A percentile compares a stretch with the other conserved stretches of the same genome.
These are phyloP conservation scores for Drosophila sechellia DNA, from an alignment of 1,140 invertebrate genomes.

Conservation along the genomic window DNA sequence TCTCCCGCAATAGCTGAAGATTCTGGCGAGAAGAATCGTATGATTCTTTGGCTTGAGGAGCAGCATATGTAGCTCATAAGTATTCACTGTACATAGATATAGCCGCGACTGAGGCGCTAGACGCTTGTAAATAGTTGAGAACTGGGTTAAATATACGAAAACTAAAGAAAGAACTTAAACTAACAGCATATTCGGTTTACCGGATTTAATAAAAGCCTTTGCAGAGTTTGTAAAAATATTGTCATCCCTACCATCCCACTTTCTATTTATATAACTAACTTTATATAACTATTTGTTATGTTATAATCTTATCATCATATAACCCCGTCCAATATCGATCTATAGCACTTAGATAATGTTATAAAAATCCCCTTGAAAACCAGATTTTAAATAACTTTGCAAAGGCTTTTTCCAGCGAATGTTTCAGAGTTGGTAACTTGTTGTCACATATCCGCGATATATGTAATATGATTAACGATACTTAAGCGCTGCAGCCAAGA, in stretches of 20 bases:
- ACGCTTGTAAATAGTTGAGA: slow-evolving; percentile 72
- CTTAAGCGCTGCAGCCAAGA: slow-evolving; percentile 74
- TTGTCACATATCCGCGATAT: slow-evolving; percentile 53
- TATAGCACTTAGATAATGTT: slow-evolving; percentile 4
- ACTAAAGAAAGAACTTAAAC: background rate
- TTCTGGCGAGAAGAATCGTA: background rate
- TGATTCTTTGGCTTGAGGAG: background rate
- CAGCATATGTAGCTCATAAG: slow-evolving; percentile 43
- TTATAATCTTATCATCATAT: too few species aligned
- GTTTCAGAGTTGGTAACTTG: slow-evolving; percentile 41
- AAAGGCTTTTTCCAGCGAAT: slow-evolving; percentile 21
- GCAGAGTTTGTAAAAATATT: background rate
- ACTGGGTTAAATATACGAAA: background rate
- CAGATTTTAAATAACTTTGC: slow-evolving; percentile 17
- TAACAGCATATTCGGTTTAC: slow-evolving; percentile 32
- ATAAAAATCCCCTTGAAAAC: slow-evolving; percentile 3
- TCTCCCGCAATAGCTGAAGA: slow-evolving; percentile 85
- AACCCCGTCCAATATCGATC: background rate
- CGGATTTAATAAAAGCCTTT: slow-evolving; percentile 14
- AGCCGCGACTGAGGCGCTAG: slow-evolving; percentile 77
- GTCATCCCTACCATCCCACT: too few species aligned
- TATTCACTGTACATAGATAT: slow-evolving; percentile 69
- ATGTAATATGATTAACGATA: slow-evolving; percentile 46
- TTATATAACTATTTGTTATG: too few species aligned
- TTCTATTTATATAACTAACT: too few species aligned